These are phyloP conservation scores for Coronaproctus castanopsis DNA, from an alignment of 2,888 invertebrate genomes.

Conservation along the genomic window DNA sequence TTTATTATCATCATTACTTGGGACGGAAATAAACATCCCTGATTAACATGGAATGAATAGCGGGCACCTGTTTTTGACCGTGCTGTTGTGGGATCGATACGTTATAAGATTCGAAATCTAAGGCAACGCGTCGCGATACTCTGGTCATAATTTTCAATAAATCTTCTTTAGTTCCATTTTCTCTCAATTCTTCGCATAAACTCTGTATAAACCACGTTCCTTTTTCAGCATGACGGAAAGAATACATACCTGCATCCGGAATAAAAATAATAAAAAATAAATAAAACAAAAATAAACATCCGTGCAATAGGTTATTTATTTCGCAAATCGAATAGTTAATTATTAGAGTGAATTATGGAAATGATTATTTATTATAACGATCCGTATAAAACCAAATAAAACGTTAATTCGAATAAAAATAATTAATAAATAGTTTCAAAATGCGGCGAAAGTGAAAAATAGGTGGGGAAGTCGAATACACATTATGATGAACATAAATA, in stretches of 20 bases:
- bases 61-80: conserved; percentile 45
- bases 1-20: no score
- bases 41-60: conserved; percentile 43
- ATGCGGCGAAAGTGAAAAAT: no score
- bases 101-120: conserved; percentile 38
- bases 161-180: conserved; percentile 32
- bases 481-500: no score
- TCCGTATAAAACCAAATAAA: no score
- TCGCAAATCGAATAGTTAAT: no score
- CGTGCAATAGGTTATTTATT: no score
- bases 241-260: conserved; percentile 33
- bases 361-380: no score
- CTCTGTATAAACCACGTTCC: conserved; percentile 57
- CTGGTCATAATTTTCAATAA: conserved; percentile 41
- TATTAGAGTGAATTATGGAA: no score
- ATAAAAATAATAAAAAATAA: not conserved
- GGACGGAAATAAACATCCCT: conserved; percentile 32
- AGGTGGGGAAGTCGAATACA: no score
- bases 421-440: no score
- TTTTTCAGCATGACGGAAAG: conserved; percentile 41
- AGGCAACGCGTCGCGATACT: conserved; percentile 40
- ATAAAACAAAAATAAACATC: not conserved
- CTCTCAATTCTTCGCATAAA: conserved; percentile 35
- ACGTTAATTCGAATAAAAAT: no score
- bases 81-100: conserved; percentile 26